phyloP scores from a whole-genome alignment of 2,113 vertebrate species.

The Syngnathus typhle region DNA sequence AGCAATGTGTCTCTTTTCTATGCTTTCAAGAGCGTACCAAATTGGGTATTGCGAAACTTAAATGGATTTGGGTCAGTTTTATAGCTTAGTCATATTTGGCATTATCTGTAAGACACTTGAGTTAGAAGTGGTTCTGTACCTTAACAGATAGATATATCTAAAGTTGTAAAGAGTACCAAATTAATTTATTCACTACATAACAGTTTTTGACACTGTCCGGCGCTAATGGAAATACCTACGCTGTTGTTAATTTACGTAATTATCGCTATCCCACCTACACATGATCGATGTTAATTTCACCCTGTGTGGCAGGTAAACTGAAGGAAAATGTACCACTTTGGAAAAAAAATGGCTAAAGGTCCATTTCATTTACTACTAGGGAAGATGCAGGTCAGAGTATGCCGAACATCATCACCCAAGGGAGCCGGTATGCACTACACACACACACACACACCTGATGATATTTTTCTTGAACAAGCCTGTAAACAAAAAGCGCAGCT shows the following conservation, averaged over 20 bases:
- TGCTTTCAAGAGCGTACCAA: not conserved
- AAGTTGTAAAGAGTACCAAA: not conserved
- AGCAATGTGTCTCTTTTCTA: not conserved
- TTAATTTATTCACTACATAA: too few relatives aligned
- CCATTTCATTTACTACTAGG: not conserved
- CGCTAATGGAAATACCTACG: not conserved
- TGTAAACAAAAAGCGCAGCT: conserved; percentile 33
- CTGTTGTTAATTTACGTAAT: not conserved
- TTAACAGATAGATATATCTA: not conserved
- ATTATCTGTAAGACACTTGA: not conserved
- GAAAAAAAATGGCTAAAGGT: not conserved
- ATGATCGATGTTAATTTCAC: not conserved
- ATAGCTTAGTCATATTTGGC: not conserved
- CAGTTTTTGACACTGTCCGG: not conserved
- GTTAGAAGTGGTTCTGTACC: not conserved
- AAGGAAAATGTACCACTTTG: not conserved
- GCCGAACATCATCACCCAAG: not conserved
- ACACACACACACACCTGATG: not conserved
- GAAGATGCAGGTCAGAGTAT: conserved; percentile 6
- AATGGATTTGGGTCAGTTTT: not conserved
- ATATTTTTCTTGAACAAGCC: not conserved
- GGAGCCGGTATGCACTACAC: not conserved
- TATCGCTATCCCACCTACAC: not conserved
- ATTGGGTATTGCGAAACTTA: not conserved
- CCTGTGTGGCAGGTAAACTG: not conserved